Evolutionary conservation across 92 coral and sea anemone genomes (phyloP).

Genomic region (Palythoa caribaeorum): DNA sequence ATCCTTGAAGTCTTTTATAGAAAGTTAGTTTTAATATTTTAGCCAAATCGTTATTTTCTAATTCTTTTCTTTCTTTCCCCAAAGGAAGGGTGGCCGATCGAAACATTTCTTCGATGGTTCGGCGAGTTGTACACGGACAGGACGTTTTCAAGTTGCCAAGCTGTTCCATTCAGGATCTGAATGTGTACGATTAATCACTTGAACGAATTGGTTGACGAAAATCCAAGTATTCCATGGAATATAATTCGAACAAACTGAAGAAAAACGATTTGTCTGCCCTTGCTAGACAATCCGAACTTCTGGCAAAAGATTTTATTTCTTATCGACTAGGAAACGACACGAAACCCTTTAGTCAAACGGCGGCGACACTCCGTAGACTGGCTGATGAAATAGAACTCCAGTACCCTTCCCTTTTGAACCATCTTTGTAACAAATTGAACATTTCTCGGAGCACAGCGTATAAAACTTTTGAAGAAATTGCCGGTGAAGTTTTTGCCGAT

Average conservation of each 20-base stretch:
- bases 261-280: slow-evolving; percentile 57
- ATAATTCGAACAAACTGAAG: slow-evolving; percentile 66
- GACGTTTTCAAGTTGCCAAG: slow-evolving; percentile 25
- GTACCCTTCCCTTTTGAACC: slow-evolving; percentile 86
- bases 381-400: slow-evolving; percentile 97
- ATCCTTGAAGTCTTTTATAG: background rate
- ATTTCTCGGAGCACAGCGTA: slow-evolving; percentile 91
- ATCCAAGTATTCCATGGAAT: slow-evolving; percentile 70
- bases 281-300: slow-evolving; percentile 72
- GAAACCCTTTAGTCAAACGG: slow-evolving; percentile 77
- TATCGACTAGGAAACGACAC: slow-evolving; percentile 91
- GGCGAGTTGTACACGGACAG: slow-evolving; percentile 1
- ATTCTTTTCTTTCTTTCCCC: background rate
- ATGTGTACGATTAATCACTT: slow-evolving; percentile 67
- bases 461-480: slow-evolving; percentile 92
- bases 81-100: background rate
- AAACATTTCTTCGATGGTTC: slow-evolving; percentile 8
- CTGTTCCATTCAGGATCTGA: slow-evolving; percentile 37
- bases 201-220: slow-evolving; percentile 11
- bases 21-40: background rate
- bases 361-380: slow-evolving; percentile 92
- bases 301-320: slow-evolving; percentile 92
- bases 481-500: slow-evolving; percentile 96
- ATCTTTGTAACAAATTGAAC: slow-evolving; percentile 90
- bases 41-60: background rate